Conservation (phyloP, 2,113 vertebrate species). For the Camelus dromedarius region DNA sequence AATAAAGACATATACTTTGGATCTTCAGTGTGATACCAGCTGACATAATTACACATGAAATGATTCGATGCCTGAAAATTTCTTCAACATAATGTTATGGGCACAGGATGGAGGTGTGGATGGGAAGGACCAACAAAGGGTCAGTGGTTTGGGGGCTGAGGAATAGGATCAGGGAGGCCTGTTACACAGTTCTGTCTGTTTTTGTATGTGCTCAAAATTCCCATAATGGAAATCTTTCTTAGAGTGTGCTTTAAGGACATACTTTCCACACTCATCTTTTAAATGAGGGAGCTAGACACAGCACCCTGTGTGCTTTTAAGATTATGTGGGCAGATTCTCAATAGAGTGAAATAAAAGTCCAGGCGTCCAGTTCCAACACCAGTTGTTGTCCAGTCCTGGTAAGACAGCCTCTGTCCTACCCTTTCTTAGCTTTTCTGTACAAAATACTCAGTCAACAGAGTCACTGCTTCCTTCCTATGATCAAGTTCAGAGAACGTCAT, state of each 20-base stretch:
- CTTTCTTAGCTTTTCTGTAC: not conserved
- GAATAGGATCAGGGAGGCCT: no score
- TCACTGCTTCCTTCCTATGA: not conserved
- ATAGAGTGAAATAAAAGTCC: no score
- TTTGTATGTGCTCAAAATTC: not conserved
- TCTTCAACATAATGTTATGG: not conserved
- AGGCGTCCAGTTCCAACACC: not conserved
- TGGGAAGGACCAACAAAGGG: no score
- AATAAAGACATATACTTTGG: not conserved
- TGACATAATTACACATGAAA: not conserved
- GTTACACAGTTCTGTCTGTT: no score
- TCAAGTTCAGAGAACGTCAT: not conserved
- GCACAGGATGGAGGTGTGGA: not conserved
- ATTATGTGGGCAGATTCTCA: no score
- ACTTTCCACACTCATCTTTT: not conserved
- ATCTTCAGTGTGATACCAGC: not conserved
- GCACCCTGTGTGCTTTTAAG: not conserved
- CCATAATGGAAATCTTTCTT: no score
- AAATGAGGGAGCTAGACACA: no score
- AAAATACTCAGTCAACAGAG: no score
- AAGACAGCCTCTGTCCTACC: no score
- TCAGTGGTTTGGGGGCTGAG: not conserved
- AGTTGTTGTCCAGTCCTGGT: accelerated
- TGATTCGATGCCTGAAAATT: no score
- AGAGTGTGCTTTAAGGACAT: not conserved